phyloP scores from a whole-genome alignment of 2,888 invertebrate genomes.

The Cantharis rufa region DNA sequence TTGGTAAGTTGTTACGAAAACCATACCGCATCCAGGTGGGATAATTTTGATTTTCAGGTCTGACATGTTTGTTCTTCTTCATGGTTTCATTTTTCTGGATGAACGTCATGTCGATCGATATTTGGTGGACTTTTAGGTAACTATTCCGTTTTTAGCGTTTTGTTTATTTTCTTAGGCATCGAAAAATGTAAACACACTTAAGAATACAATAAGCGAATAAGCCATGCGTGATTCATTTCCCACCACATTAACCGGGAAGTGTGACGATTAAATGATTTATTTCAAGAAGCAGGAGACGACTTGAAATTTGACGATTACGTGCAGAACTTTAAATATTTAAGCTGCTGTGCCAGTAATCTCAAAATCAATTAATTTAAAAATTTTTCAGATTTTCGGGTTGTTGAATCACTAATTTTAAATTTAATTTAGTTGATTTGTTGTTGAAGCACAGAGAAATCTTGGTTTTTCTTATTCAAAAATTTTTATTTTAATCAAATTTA shows the following conservation, averaged over 20 bases:
- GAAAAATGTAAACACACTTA: neutral
- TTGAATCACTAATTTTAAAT: too few relatives aligned
- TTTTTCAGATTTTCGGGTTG: too few relatives aligned
- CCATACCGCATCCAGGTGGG: neutral
- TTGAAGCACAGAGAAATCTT: too few relatives aligned
- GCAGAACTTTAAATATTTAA: too few relatives aligned
- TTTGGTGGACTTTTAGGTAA: neutral
- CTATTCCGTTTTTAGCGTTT: neutral
- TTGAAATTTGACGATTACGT: too few relatives aligned
- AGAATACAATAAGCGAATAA: neutral
- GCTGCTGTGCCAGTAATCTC: too few relatives aligned
- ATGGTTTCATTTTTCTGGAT: neutral
- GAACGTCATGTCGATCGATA: conserved; percentile 1
- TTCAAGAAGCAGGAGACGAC: neutral
- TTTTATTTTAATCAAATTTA: too few relatives aligned
- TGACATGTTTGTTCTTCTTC: neutral
- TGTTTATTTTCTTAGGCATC: neutral
- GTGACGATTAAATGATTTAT: neutral
- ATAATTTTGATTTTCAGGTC: neutral
- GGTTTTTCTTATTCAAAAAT: too few relatives aligned
- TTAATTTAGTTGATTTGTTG: too few relatives aligned
- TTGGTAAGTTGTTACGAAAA: neutral
- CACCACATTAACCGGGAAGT: neutral
- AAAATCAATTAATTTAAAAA: too few relatives aligned
- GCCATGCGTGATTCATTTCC: neutral